Evolutionary conservation across 1,140 invertebrate genomes (phyloP), one percentile per base, ranked within the genome.

Genomic region (Drosophila sucinea): DNA sequence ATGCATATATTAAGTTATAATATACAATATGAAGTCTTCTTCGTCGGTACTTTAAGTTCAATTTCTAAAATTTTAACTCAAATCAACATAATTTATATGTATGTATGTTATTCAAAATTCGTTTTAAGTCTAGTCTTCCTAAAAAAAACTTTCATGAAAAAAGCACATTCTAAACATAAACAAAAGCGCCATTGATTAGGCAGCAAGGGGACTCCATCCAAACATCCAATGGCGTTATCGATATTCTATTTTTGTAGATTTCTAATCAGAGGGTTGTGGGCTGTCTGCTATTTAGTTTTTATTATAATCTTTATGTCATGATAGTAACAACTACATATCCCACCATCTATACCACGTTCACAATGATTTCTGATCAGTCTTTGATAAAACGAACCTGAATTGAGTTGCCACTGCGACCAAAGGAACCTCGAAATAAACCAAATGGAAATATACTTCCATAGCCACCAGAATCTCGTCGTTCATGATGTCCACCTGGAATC

Each of bases 371-470:
- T 23, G 6, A 51, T 57, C 56, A 68, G 44, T 47, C 69, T 38
- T 23, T 55, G 60, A 11, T 66, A 63, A 60, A 58, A 80, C 79
- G 54, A 72, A 91, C 90, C 90, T 91, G 90, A 7, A 78, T 67
- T 0, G 90, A 70, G 69, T 63, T 90, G 23, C 75, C 78, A 63
- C 69, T 63, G n/a, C 83, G 91, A 7, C 81, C 79, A 33, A 91
- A 90, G 54, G 90, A 91, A 41, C 73, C 60, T 54, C 85, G 81
- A 38, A 91, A 70, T 11, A 91, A 77, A 2, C 90, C 90, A 60
- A 91, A 91, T 33, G 90, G 87, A 69, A 91, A 91, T 56, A 91
- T 83, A 72, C 90, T 91, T 25, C 90, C 90, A 66, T 91, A 91
- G 61, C 82, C 76, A 29, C 76, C 69, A 4, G 84, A 81, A 67